Conservation (phyloP, 1,140 invertebrate genomes). For the Drosophila arizonae region DNA sequence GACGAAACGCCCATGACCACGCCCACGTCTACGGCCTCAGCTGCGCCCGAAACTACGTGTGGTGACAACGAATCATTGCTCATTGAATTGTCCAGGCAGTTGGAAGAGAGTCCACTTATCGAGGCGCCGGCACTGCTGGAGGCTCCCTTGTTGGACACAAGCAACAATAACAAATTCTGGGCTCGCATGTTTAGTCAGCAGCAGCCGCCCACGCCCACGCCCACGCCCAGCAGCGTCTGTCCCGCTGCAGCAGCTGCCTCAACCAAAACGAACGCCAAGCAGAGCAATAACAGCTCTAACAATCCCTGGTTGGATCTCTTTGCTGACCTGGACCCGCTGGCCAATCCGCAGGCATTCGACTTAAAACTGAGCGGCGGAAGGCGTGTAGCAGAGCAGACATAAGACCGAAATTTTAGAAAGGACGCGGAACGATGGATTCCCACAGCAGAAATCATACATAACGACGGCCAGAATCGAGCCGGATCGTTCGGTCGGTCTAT, state of each 20-base stretch:
- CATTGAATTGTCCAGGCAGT: conserved; percentile 65
- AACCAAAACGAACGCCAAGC: conserved; percentile 23
- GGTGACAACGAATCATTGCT: conserved; percentile 72
- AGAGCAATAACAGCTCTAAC: conserved; percentile 44
- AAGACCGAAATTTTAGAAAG: conserved; percentile 35
- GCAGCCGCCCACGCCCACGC: conserved; percentile 5
- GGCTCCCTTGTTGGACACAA: conserved; percentile 75
- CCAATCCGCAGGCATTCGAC: conserved; percentile 86
- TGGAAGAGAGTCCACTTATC: conserved; percentile 62
- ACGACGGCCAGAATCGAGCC: background rate
- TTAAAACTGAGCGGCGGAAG: conserved; percentile 76
- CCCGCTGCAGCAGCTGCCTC: conserved; percentile 20
- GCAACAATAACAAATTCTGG: conserved; percentile 63
- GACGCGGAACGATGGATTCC: conserved; percentile 28
- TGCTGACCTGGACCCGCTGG: conserved; percentile 95
- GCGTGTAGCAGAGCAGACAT: conserved; percentile 73
- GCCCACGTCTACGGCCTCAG: background rate
- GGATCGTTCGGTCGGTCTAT: background rate
- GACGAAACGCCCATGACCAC: conserved; percentile 6
- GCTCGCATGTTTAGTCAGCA: conserved; percentile 73
- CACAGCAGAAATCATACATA: background rate
- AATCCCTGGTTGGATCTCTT: conserved; percentile 94
- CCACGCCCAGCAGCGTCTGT: conserved; percentile 47
- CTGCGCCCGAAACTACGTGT: conserved; percentile 10
- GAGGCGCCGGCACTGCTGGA: conserved; percentile 43